Conservation (phyloP, 1,140 invertebrate genomes). For the Neuroterus valhalla region DNA sequence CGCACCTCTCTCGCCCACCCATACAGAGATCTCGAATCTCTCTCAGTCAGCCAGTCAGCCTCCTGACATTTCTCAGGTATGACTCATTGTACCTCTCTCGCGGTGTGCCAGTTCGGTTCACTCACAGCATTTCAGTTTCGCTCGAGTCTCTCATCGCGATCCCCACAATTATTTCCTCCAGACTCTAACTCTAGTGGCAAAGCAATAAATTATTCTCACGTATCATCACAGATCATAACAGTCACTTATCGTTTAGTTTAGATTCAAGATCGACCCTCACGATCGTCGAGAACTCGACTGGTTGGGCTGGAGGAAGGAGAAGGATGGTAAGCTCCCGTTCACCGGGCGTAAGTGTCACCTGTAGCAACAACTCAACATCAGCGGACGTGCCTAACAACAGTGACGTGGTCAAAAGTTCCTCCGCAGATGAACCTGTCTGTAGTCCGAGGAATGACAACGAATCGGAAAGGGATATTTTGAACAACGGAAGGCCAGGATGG, state of each 20-base stretch:
- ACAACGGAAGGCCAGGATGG: slow-evolving; percentile 52
- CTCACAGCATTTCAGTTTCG: slow-evolving; percentile 25
- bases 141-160: background rate
- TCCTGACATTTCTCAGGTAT: slow-evolving; percentile 33
- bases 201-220: background rate
- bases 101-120: slow-evolving; percentile 21
- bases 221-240: background rate
- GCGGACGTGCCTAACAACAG: slow-evolving; percentile 7
- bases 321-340: slow-evolving; percentile 71
- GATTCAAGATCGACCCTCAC: slow-evolving; percentile 10
- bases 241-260: background rate
- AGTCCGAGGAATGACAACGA: slow-evolving; percentile 35
- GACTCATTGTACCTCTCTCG: slow-evolving; percentile 39
- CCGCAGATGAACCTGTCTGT: slow-evolving; percentile 36
- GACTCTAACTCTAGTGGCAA: background rate
- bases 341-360: slow-evolving; percentile 47
- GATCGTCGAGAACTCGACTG: slow-evolving; percentile 16
- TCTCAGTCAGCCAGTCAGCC: slow-evolving; percentile 19
- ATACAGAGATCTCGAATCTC: slow-evolving; percentile 11
- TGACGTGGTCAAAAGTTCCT: slow-evolving; percentile 32
- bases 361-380: slow-evolving; percentile 19
- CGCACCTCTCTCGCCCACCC: slow-evolving; percentile 9
- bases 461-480: slow-evolving; percentile 33
- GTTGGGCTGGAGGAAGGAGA: slow-evolving; percentile 40
- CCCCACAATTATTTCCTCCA: background rate